phyloP scores from a whole-genome alignment of 1,140 invertebrate genomes.

The Drosophila watanabei region DNA sequence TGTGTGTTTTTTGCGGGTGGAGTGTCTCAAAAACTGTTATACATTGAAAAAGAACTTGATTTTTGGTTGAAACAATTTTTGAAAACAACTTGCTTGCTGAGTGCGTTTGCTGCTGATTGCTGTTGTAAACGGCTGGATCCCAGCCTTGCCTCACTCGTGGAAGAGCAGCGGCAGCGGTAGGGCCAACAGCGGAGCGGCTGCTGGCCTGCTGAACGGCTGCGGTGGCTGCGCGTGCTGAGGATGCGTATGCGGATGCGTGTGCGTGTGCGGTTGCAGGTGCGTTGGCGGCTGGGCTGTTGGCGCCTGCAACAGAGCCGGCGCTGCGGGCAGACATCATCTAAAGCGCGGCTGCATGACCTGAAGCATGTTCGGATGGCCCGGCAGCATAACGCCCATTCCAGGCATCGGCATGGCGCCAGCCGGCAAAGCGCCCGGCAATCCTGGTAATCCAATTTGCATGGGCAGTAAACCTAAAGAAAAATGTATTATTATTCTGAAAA shows the following conservation, averaged over 20 bases:
- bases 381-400: conserved; percentile 90
- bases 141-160: conserved; percentile 61
- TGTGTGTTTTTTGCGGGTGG: conserved; percentile 46
- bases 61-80: conserved; percentile 68
- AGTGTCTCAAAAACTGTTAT: conserved; percentile 79
- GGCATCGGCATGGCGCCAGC: conserved; percentile 85
- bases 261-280: conserved; percentile 42
- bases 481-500: not conserved
- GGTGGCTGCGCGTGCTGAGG: conserved; percentile 50
- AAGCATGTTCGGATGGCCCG: conserved; percentile 88
- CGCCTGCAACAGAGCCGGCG: conserved; percentile 72
- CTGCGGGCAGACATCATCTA: conserved; percentile 89
- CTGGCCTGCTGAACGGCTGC: conserved; percentile 35
- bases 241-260: conserved; percentile 71
- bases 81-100: conserved; percentile 69
- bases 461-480: conserved; percentile 64
- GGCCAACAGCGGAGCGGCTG: conserved; percentile 56
- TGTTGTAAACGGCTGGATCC: conserved; percentile 9
- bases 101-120: conserved; percentile 31
- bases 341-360: conserved; percentile 92
- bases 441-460: conserved; percentile 86
- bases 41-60: conserved; percentile 72
- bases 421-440: conserved; percentile 87
- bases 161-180: conserved; percentile 70
- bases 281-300: conserved; percentile 54